A percentile compares a stretch with the other conserved stretches of the same genome.
phyloP scores from a whole-genome alignment of 1,140 invertebrate species.

The Trichogramma pretiosum region DNA sequence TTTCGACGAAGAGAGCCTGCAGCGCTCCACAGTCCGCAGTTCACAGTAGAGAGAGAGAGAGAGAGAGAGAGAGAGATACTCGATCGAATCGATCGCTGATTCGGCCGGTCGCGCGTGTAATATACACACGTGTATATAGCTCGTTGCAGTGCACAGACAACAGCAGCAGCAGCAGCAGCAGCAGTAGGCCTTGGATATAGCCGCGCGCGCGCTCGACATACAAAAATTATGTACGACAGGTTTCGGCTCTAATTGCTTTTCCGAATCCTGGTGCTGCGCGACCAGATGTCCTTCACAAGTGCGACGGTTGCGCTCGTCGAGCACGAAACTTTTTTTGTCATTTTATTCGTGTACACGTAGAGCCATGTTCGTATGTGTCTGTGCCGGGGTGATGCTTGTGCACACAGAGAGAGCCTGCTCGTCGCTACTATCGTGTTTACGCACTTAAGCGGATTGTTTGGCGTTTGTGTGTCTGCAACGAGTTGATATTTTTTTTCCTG shows the following conservation, averaged over 20 bases:
- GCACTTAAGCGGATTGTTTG: slow-evolving; percentile 2
- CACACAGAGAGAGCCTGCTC: neutral
- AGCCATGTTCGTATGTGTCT: neutral
- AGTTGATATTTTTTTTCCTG: neutral
- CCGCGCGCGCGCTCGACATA: neutral
- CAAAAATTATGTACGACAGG: slow-evolving; percentile 2
- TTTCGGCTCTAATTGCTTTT: slow-evolving; percentile 18
- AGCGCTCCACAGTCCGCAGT: too few relatives aligned
- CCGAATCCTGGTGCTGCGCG: neutral
- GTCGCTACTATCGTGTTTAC: slow-evolving; percentile 8
- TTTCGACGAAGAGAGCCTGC: too few relatives aligned
- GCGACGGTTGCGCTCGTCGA: neutral
- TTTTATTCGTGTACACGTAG: neutral
- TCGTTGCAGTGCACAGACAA: too few relatives aligned
- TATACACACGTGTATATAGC: too few relatives aligned
- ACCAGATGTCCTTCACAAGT: neutral
- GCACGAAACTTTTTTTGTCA: neutral
- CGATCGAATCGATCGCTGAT: neutral
- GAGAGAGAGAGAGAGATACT: neutral
- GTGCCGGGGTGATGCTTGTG: neutral
- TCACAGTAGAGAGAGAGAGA: neutral
- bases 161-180: too few relatives aligned
- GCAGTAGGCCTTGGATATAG: too few relatives aligned
- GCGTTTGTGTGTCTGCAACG: too few relatives aligned
- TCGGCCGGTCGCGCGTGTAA: too few relatives aligned